A percentile compares a stretch with the other conserved stretches of the same genome.
Conservation (phyloP, 2,797 vertebrate genomes). For the Sebastiscus tertius region DNA sequence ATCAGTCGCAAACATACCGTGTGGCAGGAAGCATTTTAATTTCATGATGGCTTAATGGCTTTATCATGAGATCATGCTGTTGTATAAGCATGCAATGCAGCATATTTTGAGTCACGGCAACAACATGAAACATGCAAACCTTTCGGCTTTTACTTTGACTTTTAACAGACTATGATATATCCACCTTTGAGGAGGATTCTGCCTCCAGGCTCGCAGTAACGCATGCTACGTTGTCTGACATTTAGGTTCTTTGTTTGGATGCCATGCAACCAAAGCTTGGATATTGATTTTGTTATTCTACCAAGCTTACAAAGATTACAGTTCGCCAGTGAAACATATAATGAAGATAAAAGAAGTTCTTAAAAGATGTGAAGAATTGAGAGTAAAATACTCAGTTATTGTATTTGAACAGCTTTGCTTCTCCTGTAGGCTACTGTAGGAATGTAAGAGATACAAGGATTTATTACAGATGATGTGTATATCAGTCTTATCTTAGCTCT, state of each 20-base stretch:
- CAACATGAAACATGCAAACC: slow-evolving; percentile 25
- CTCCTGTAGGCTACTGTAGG: not conserved
- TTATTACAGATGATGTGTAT: not conserved
- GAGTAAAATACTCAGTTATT: not conserved
- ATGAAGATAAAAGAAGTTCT: not conserved
- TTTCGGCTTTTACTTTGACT: slow-evolving; percentile 63
- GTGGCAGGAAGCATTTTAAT: not conserved
- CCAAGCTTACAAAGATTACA: not conserved
- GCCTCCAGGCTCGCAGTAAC: slow-evolving; percentile 40
- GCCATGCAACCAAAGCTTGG: slow-evolving; percentile 1
- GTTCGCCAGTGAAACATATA: not conserved
- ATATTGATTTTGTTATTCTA: slow-evolving; percentile 18
- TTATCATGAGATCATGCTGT: not conserved
- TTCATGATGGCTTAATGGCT: slow-evolving; percentile 13
- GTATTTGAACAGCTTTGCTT: not conserved
- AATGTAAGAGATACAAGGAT: not conserved
- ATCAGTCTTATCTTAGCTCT: not conserved
- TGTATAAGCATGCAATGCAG: not conserved
- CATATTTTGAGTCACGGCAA: not conserved
- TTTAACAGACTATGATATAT: slow-evolving; percentile 38
- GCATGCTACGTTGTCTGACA: slow-evolving; percentile 47
- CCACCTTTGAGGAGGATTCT: slow-evolving; percentile 34
- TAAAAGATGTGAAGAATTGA: not conserved
- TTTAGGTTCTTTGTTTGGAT: slow-evolving; percentile 41
- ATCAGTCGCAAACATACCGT: not conserved